These are phyloP conservation scores for Tetheella fluctuosa DNA, from an alignment of 2,888 invertebrate species.

Conservation along the genomic window DNA sequence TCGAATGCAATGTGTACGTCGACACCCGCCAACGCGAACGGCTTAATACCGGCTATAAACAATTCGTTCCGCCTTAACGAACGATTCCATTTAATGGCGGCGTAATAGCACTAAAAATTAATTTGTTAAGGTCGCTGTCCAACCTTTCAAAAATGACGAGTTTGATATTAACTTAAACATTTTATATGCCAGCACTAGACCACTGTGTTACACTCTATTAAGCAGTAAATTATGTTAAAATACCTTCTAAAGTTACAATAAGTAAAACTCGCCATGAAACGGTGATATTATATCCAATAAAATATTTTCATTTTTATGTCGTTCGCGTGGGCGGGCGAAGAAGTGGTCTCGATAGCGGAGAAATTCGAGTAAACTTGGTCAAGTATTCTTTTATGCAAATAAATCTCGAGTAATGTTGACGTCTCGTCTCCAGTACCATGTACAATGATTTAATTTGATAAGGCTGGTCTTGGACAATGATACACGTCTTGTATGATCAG, in stretches of 20 bases:
- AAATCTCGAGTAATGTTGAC: neutral
- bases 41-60: constrained; percentile 73
- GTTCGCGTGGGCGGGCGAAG: constrained; percentile 24
- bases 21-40: constrained; percentile 61
- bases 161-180: neutral
- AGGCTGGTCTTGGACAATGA: neutral
- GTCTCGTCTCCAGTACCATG: neutral
- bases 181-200: neutral
- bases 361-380: neutral
- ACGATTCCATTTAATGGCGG: constrained; percentile 65
- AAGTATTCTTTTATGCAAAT: constrained; percentile 6
- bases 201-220: constrained; percentile 4
- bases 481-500: constrained; percentile 24
- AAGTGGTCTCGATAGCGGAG: neutral
- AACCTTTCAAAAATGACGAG: constrained; percentile 44
- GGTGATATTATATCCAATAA: constrained; percentile 20
- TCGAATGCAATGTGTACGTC: constrained; percentile 67
- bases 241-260: constrained; percentile 23
- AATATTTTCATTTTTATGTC: constrained; percentile 31
- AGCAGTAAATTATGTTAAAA: neutral
- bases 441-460: constrained; percentile 7
- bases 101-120: constrained; percentile 66
- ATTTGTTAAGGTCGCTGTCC: constrained; percentile 62
- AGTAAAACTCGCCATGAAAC: constrained; percentile 26
- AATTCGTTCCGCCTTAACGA: constrained; percentile 74